Conservation (phyloP, 2,888 invertebrate species). For the Phymatocera aterrima region DNA sequence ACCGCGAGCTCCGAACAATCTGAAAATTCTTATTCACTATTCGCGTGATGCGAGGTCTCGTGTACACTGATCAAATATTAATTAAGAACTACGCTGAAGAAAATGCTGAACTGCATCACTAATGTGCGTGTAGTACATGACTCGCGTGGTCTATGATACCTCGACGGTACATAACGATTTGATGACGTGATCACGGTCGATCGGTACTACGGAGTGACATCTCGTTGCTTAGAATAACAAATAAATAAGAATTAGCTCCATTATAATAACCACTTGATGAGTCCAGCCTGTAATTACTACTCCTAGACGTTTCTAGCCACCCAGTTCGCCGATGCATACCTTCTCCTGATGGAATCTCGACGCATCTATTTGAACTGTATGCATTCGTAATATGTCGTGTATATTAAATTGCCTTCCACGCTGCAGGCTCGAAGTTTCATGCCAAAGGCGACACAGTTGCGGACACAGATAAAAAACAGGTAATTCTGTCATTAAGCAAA, state of each 20-base stretch:
- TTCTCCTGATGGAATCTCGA: background rate
- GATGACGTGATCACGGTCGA: constrained; percentile 33
- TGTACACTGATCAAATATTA: constrained; percentile 21
- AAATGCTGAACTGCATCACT: background rate
- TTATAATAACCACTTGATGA: constrained; percentile 36
- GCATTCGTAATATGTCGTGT: background rate
- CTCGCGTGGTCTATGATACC: background rate
- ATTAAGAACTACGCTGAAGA: constrained; percentile 4
- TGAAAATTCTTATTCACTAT: constrained; percentile 22
- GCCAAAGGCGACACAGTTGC: background rate
- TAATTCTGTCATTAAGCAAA: background rate
- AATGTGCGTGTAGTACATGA: constrained; percentile 13
- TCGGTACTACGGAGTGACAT: background rate
- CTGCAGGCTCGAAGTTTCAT: background rate
- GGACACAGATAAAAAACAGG: background rate
- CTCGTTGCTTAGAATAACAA: constrained; percentile 25
- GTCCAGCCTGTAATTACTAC: constrained; percentile 22
- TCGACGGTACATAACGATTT: constrained; percentile 15
- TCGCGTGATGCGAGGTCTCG: constrained; percentile 7
- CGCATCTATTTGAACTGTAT: background rate
- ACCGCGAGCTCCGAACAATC: background rate
- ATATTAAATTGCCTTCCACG: background rate
- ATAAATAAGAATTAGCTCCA: constrained; percentile 13
- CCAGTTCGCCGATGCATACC: constrained; percentile 4
- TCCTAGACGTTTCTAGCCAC: constrained; percentile 17